Evolutionary conservation across 2,113 vertebrate species (phyloP).

Genomic region (Corvus moneduloides): DNA sequence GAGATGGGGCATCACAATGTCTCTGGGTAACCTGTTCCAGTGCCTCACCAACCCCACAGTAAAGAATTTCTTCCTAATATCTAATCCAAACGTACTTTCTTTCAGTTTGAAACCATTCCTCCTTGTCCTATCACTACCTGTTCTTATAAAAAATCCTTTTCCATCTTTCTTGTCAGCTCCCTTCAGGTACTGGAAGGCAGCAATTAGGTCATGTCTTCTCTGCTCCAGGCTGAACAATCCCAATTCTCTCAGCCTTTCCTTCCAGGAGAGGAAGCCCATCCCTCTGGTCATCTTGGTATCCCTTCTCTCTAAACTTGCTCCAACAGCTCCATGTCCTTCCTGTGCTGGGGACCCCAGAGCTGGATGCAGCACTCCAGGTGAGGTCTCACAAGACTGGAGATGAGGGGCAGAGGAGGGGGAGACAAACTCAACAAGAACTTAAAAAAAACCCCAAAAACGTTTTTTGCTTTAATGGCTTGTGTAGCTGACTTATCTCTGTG

Average conservation of each 20-base stretch:
- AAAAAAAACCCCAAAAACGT: background rate
- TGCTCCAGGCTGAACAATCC: background rate
- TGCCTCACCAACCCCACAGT: background rate
- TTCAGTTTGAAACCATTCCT: background rate
- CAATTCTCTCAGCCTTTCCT: background rate
- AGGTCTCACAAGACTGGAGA: background rate
- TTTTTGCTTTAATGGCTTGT: background rate
- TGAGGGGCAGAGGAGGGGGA: background rate
- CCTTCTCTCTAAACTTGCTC: background rate
- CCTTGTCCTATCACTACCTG: background rate
- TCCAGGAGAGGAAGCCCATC: background rate
- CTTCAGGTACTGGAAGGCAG: background rate
- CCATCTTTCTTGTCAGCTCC: background rate
- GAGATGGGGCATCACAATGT: background rate
- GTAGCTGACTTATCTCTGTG: background rate
- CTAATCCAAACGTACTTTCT: background rate
- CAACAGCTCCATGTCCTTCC: background rate
- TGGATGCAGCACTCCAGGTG: background rate
- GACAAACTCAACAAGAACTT: background rate
- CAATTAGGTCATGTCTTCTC: rapidly evolving
- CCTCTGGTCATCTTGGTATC: background rate
- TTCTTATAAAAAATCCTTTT: background rate
- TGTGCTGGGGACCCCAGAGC: background rate
- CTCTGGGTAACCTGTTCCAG: background rate
- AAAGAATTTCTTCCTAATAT: background rate